Conservation (phyloP, 2,888 invertebrate species). For the Nebria brevicollis region DNA sequence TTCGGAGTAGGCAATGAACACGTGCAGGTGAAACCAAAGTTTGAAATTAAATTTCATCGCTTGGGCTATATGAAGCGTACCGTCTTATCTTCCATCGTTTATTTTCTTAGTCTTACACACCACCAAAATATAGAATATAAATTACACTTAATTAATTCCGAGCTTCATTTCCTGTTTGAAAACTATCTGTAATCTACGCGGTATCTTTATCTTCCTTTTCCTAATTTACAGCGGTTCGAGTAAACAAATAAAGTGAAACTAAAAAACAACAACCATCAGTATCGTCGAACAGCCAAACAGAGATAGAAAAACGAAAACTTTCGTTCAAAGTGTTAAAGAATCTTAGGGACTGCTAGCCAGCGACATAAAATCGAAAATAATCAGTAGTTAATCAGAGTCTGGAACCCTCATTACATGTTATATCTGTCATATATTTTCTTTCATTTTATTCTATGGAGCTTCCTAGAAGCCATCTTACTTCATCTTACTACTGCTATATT, state of each 20-base stretch:
- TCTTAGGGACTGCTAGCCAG: neutral
- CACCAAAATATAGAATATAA: constrained; percentile 30
- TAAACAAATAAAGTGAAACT: constrained; percentile 26
- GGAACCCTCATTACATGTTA: constrained; percentile 14
- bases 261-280: neutral
- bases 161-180: constrained; percentile 30
- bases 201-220: constrained; percentile 19
- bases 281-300: neutral
- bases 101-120: constrained; percentile 16
- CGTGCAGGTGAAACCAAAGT: neutral
- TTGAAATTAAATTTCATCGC: constrained; percentile 21
- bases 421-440: neutral
- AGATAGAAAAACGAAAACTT: constrained; percentile 22
- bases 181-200: constrained; percentile 25
- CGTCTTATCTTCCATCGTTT: constrained; percentile 15
- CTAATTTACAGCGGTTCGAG: constrained; percentile 12
- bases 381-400: constrained; percentile 26
- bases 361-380: constrained; percentile 23
- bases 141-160: constrained; percentile 30
- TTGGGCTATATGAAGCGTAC: neutral
- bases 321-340: constrained; percentile 13
- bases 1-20: constrained; percentile 4
- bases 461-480: constrained; percentile 13
- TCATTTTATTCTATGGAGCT: neutral
- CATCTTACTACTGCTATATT: neutral